Evolutionary conservation across 2,888 invertebrate species (phyloP), one percentile per base, ranked within the genome.

Genomic region (Heliconius aoede): DNA sequence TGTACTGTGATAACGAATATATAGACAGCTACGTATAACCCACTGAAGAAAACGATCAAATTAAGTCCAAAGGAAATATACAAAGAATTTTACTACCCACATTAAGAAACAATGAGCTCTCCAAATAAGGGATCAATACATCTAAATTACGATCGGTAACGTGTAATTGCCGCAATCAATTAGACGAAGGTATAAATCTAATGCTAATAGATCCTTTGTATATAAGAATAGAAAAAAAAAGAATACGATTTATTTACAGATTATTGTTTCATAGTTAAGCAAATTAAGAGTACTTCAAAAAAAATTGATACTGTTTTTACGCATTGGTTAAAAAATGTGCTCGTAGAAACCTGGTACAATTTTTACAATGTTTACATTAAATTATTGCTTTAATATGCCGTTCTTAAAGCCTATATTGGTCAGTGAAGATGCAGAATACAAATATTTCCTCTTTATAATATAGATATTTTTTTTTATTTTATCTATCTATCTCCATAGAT

Each of bases 121-220:
- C 72, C 40, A 28, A 61, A 26, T 72, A 26, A 72, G 28, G 60
- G 60, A 40, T 28, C 36, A 72, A 72, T 72, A 72, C 36, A 58
- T 61, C 60, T 72, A 72, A 61, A 72, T 72, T 72, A 61, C 72
- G 21, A 72, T 72, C 11, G 72, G 28, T 28, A 21, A 61, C 36
- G 72, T 72, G 21, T 40, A 60, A 72, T 61, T 61, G 72, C 58
- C 72, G 26, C 40, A 40, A 61, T 61, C 60, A 26, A 72, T 72
- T 61, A 72, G 1, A 21, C 3, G 61, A 61, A 60, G 26, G 4
- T 24, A 72, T 60, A 72, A 61, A 72, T 72, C 11, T 72, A 21
- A 15, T 60, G 51, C n/a, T n/a, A 28, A 51, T 9, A 28, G 21
- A 46, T 28, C 28, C 30, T 55, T 68, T 28, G n/a, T 28, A 15